These are phyloP conservation scores for Alosa alosa DNA, from an alignment of 2,113 vertebrate species.

Conservation along the genomic window DNA sequence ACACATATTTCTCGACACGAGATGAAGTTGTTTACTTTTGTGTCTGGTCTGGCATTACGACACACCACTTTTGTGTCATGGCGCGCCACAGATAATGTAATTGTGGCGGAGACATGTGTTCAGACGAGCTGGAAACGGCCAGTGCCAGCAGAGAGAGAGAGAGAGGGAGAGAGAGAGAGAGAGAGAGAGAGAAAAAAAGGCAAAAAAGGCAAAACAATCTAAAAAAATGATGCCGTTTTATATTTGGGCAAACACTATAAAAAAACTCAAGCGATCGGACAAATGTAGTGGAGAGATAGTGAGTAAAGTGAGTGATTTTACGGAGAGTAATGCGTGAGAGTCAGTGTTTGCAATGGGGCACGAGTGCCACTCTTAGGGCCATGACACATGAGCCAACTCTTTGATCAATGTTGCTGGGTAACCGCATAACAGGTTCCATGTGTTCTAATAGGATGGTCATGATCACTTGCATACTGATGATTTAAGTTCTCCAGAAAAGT, in stretches of 20 bases:
- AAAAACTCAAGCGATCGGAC: neutral
- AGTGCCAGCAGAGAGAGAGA: slow-evolving; percentile 19
- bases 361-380: neutral
- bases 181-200: too few relatives aligned
- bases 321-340: neutral
- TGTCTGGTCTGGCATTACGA: slow-evolving; percentile 63
- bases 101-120: slow-evolving; percentile 58
- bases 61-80: slow-evolving; percentile 60
- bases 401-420: too few relatives aligned
- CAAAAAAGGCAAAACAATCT: neutral
- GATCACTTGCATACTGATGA: too few relatives aligned
- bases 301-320: neutral
- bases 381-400: too few relatives aligned
- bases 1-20: slow-evolving; percentile 70
- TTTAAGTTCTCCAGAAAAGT: too few relatives aligned
- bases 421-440: too few relatives aligned
- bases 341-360: neutral
- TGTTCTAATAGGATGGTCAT: too few relatives aligned
- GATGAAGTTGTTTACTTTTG: slow-evolving; percentile 76
- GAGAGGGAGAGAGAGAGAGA: neutral
- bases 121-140: slow-evolving; percentile 45
- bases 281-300: neutral
- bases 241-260: neutral
- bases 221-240: neutral
- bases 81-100: slow-evolving; percentile 57